Evolutionary conservation across 1,140 invertebrate species (phyloP).

Genomic region (Phymorhynchus buccinoides): DNA sequence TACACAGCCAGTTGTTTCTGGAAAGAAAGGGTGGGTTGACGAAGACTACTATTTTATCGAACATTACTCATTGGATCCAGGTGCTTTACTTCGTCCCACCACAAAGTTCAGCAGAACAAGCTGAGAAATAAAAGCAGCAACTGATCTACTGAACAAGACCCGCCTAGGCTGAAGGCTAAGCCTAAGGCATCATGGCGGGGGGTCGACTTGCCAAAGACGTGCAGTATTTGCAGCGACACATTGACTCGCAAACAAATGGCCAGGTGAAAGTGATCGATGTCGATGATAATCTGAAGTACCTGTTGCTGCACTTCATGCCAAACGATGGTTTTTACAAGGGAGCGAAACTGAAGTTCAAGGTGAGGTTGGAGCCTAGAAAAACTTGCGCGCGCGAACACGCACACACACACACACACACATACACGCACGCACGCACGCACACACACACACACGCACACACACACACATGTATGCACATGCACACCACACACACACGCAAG

Average conservation of each 20-base stretch:
- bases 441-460: neutral
- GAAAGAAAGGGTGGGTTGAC: too few relatives aligned
- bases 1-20: too few relatives aligned
- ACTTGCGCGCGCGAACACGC: neutral
- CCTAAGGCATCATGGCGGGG: slow-evolving; percentile 41
- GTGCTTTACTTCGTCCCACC: too few relatives aligned
- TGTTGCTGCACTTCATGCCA: slow-evolving; percentile 50
- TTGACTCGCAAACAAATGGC: slow-evolving; percentile 43
- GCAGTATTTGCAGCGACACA: slow-evolving; percentile 45
- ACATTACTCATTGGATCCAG: too few relatives aligned
- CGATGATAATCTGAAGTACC: slow-evolving; percentile 39
- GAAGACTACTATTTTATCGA: too few relatives aligned
- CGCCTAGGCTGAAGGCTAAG: too few relatives aligned
- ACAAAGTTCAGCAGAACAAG: too few relatives aligned
- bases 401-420: slow-evolving; percentile 16
- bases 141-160: too few relatives aligned
- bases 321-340: slow-evolving; percentile 51
- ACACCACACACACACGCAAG: neutral
- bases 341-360: slow-evolving; percentile 54
- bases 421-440: slow-evolving; percentile 4
- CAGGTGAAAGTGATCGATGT: slow-evolving; percentile 49
- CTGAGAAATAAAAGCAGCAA: neutral
- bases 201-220: slow-evolving; percentile 50
- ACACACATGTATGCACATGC: neutral
- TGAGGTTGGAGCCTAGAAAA: slow-evolving; percentile 41